Base-by-base conservation (phyloP, 2,113 vertebrate species). In the Elachura formosa region DNA sequence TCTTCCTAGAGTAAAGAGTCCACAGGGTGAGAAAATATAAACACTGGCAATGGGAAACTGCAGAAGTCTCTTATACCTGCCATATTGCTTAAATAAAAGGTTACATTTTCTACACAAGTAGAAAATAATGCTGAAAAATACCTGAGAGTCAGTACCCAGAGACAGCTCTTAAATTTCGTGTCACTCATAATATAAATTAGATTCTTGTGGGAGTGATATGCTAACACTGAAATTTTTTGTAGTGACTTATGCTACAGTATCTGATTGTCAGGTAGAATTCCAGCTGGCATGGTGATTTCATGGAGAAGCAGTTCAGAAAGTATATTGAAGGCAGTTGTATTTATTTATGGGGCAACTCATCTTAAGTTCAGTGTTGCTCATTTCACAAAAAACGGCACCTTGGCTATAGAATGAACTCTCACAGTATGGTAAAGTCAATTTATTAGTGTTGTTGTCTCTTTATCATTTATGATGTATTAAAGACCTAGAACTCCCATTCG, bases 11-110 rank as follows among this genome's bases (percentile, higher is more conserved):
- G 78, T 71, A 95, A 93, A 43, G 11, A 40, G 28, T 84, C 46
- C 11, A 29, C 23, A 72, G 34, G 40, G 36, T 87, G 84, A 95
- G 41, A 38, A 96, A 94, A 76, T 94, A 94, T 89, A 51, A 94
- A 56, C 31, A 20, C 20, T 40, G 43, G 46, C 74, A 91, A 90
- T 49, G 12, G 59, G 85, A 96, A 92, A 54, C 64, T 95, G 36
- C 12, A 81, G 77, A 94, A 33, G 9, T 86, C 48, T 58, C n/a
- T 51, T 84, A 56, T 11, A 87, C 28, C 41, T 93, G 76, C 26
- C 88, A 14, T 87, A 84, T 95, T 84, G 87, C 28, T 80, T 68
- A 85, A 84, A 95, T 68, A 73, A 58, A 94, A 45, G 54, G 17
- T 45, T 89, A 87, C 23, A 52, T 94, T 89, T 89, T 96, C 87